These are phyloP conservation scores for Mus musculus DNA, from an alignment of 2,113 vertebrate species.

Conservation along the genomic window GRCm39 chr1:62901501-62902000, in stretches of 20 bases:
- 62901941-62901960: background rate
- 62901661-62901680: background rate
- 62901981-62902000: background rate
- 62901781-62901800: slow-evolving; percentile 3
- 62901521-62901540: background rate
- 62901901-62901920: background rate
- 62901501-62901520: background rate
- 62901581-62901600: background rate
- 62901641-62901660: background rate
- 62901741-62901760: background rate
- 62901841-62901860: slow-evolving; percentile 7
- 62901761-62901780: background rate
- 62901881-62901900: background rate
- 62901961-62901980: background rate
- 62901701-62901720: background rate
- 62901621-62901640: background rate
- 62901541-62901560: slow-evolving; percentile 17
- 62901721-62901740: background rate
- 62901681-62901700: background rate
- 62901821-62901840: background rate
- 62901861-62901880: background rate
- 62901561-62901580: background rate
- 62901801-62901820: background rate
- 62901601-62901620: background rate
- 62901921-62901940: background rate